Evolutionary conservation across 2,888 invertebrate genomes (phyloP).

Genomic region (Hymenopus coronatus): DNA sequence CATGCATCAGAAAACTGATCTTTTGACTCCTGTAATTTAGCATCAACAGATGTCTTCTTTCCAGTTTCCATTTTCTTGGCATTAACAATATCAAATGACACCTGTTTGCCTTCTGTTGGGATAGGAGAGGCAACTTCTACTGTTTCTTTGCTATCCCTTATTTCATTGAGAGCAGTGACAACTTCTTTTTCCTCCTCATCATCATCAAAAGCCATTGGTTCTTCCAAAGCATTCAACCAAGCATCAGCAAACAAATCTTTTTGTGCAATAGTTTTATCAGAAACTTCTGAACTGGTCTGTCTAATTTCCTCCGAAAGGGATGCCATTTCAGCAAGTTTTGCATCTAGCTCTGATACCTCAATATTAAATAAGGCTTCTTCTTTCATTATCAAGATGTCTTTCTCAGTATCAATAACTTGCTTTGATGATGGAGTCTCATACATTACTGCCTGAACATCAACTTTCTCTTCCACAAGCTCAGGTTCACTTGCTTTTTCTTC

Average conservation of each 20-base stretch:
- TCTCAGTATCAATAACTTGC: background rate
- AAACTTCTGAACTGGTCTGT: background rate
- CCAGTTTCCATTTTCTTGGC: background rate
- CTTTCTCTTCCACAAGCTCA: background rate
- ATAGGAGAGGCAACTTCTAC: background rate
- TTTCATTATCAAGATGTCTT: background rate
- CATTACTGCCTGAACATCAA: background rate
- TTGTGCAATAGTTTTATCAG: background rate
- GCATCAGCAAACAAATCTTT: constrained; percentile 38
- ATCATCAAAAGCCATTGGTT: constrained; percentile 45
- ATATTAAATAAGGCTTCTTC: background rate
- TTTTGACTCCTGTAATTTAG: background rate
- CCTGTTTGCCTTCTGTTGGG: background rate
- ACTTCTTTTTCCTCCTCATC: constrained; percentile 38
- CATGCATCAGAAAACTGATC: constrained; percentile 40
- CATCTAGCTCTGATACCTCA: background rate
- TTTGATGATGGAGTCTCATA: background rate
- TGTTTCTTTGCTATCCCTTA: background rate
- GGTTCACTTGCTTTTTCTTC: background rate
- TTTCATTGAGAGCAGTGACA: background rate
- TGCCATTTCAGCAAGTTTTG: background rate
- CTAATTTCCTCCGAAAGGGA: background rate
- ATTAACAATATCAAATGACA: no score
- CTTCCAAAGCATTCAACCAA: constrained; percentile 46
- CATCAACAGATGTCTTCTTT: background rate